Evolutionary conservation across 2,113 vertebrate genomes (phyloP).

Genomic region (Stegostoma tigrinum): DNA sequence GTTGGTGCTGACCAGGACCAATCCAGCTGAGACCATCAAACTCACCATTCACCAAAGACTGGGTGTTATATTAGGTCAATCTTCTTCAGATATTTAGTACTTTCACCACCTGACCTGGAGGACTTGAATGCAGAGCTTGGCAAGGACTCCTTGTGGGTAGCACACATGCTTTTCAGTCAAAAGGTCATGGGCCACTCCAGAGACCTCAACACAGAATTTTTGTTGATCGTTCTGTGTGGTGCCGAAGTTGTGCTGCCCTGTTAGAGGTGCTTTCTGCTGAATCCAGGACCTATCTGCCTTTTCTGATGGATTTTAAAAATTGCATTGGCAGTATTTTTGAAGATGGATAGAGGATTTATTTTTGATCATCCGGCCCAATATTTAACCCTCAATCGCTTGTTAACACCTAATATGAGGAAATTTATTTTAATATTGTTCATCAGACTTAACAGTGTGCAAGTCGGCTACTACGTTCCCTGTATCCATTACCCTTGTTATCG

Average conservation of each 20-base stretch:
- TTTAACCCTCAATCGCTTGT: neutral
- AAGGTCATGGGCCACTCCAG: neutral
- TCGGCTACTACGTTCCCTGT: neutral
- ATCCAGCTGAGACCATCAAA: neutral
- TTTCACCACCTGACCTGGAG: neutral
- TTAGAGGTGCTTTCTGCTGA: neutral
- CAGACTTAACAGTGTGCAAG: neutral
- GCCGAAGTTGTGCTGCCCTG: neutral
- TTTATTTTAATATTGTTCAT: neutral
- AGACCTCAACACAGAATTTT: neutral
- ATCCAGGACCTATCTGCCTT: neutral
- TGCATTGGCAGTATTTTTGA: neutral
- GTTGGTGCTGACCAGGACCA: neutral
- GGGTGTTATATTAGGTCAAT: neutral
- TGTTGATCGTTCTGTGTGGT: neutral
- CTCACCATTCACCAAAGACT: neutral
- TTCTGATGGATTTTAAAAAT: neutral
- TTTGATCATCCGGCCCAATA: neutral
- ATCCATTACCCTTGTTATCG: neutral
- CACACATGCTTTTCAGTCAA: neutral
- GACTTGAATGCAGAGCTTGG: neutral
- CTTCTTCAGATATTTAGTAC: neutral
- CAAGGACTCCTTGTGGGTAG: neutral
- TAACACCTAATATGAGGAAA: neutral
- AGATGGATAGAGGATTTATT: neutral